Evolutionary conservation across 2,797 vertebrate genomes (phyloP).

Genomic region (Leucoraja ocellata): DNA sequence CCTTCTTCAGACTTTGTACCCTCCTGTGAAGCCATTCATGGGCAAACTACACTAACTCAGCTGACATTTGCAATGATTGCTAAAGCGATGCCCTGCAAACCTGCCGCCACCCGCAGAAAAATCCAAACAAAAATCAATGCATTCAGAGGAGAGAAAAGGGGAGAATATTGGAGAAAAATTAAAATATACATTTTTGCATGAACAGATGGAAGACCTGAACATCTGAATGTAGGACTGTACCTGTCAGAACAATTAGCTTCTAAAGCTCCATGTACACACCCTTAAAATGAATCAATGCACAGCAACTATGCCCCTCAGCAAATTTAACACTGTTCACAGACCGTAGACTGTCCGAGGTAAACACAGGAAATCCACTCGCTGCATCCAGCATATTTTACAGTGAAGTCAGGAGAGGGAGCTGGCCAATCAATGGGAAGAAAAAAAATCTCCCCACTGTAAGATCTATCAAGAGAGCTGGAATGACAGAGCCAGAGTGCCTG

Average conservation of each 20-base stretch:
- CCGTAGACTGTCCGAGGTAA: not conserved
- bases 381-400: not conserved
- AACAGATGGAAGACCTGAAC: not conserved
- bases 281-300: not conserved
- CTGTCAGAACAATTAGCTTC: not conserved
- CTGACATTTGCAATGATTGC: not conserved
- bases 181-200: not conserved
- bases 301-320: not conserved
- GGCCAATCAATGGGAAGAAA: conserved; percentile 13
- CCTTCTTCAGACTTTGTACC: too few relatives aligned
- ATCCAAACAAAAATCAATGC: not conserved
- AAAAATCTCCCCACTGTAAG: conserved; percentile 1
- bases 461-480: not conserved
- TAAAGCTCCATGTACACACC: not conserved
- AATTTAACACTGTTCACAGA: not conserved
- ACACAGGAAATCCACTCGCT: not conserved
- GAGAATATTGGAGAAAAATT: too few relatives aligned
- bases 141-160: not conserved
- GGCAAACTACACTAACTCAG: not conserved
- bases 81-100: not conserved
- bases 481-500: not conserved
- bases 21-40: too few relatives aligned
- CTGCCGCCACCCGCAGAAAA: too few relatives aligned
- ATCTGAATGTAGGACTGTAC: not conserved
- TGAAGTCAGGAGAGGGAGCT: conserved; percentile 5